These are phyloP conservation scores for Hozukius guyotensis DNA, from an alignment of 2,797 vertebrate species.

Conservation along the genomic window DNA sequence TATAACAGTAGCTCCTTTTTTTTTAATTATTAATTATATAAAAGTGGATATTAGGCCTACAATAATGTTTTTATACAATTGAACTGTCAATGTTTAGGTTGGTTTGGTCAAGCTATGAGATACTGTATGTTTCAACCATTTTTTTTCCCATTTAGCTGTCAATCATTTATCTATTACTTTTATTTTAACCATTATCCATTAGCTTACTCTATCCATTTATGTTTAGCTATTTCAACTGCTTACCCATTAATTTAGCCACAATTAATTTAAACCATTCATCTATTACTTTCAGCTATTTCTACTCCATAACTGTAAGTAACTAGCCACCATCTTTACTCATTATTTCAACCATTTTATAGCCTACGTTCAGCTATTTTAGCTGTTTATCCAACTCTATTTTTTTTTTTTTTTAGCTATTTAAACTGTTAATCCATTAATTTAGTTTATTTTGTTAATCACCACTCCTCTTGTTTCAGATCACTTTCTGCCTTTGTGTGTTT, in stretches of 20 bases:
- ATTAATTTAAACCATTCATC: not conserved
- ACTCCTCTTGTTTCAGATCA: too few species aligned
- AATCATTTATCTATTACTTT: not conserved
- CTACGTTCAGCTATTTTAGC: not conserved
- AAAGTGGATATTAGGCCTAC: not conserved
- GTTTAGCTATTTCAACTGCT: not conserved
- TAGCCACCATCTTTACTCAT: not conserved
- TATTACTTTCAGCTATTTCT: not conserved
- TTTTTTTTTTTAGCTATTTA: not conserved
- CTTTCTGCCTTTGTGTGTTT: too few species aligned
- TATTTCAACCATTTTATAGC: not conserved
- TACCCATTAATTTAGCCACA: not conserved
- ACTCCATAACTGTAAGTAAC: not conserved
- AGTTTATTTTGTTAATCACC: too few species aligned
- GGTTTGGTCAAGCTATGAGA: not conserved
- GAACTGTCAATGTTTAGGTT: not conserved
- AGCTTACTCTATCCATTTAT: not conserved
- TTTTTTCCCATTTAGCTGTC: not conserved
- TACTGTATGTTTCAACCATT: not conserved
- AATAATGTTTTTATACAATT: not conserved
- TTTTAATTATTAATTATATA: not conserved
- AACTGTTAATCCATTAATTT: not conserved
- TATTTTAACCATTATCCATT: not conserved
- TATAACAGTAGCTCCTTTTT: not conserved
- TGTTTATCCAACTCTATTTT: not conserved